phyloP scores from a whole-genome alignment of 2,113 vertebrate genomes.

The Octodon degus region DNA sequence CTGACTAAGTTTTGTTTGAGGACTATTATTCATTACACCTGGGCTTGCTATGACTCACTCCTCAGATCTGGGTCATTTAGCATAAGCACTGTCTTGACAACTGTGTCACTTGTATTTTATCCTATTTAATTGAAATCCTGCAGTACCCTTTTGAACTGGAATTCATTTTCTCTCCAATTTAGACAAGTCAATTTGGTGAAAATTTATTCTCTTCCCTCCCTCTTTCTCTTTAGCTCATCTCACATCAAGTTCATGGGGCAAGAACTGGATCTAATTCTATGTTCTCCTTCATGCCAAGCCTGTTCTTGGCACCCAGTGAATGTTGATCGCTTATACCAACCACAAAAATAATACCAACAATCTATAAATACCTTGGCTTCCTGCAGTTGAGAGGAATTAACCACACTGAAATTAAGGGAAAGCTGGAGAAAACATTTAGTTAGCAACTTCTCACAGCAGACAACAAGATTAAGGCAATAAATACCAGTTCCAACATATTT shows the following conservation, averaged over 20 bases:
- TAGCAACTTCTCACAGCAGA: conserved; percentile 55
- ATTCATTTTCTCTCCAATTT: conserved; percentile 32
- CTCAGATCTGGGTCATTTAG: background rate
- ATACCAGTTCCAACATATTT: conserved; percentile 46
- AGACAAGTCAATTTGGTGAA: background rate
- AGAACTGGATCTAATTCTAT: background rate
- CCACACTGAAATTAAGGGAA: conserved; percentile 49
- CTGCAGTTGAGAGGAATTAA: conserved; percentile 62
- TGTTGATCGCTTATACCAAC: conserved; percentile 28
- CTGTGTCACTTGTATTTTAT: conserved; percentile 3
- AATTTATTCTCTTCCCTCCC: background rate
- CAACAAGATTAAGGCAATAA: conserved; percentile 65
- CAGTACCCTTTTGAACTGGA: conserved; percentile 52
- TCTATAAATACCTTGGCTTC: conserved; percentile 65
- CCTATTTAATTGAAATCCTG: conserved; percentile 32
- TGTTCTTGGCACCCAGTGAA: conserved; percentile 40
- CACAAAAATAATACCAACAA: conserved; percentile 65
- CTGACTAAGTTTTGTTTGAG: background rate
- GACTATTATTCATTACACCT: background rate
- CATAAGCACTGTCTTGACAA: background rate
- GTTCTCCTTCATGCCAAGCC: background rate
- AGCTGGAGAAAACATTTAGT: conserved; percentile 62
- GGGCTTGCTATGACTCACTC: background rate
- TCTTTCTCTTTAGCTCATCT: conserved; percentile 3
- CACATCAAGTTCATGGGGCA: background rate